Conservation (phyloP, 1,140 invertebrate genomes). For the Neodiprion fabricii region DNA sequence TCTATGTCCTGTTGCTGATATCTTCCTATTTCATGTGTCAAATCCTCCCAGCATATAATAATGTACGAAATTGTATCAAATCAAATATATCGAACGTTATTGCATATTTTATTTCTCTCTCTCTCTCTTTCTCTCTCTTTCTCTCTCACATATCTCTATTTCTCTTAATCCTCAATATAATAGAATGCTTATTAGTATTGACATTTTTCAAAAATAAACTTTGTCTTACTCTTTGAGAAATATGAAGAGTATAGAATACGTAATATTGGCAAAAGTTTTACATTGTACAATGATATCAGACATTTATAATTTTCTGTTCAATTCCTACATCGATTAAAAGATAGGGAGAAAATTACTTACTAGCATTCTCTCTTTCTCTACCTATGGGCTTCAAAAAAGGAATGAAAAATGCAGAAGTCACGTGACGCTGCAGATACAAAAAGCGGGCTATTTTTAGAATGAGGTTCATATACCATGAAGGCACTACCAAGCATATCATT, state of each 20-base stretch:
- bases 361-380: not conserved
- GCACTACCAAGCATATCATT: not conserved
- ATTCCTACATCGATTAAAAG: not conserved
- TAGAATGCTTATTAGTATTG: not conserved
- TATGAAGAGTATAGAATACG: too few species aligned
- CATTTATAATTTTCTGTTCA: not conserved
- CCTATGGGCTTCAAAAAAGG: not conserved
- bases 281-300: too few species aligned
- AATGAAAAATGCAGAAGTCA: not conserved
- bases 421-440: not conserved
- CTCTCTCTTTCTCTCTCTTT: not conserved
- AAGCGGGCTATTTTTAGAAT: too few species aligned
- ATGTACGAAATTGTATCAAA: conserved; percentile 4
- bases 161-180: not conserved
- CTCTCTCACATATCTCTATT: not conserved
- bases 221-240: too few species aligned
- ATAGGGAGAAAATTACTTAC: too few species aligned
- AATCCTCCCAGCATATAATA: not conserved
- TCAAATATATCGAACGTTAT: conserved; percentile 18
- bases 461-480: not conserved
- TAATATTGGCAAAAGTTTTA: too few species aligned
- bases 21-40: not conserved
- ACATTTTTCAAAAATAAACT: too few species aligned
- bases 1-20: not conserved
- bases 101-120: conserved; percentile 9